Evolutionary conservation across 2,113 vertebrate genomes (phyloP).

Genomic region (Oplegnathus fasciatus): DNA sequence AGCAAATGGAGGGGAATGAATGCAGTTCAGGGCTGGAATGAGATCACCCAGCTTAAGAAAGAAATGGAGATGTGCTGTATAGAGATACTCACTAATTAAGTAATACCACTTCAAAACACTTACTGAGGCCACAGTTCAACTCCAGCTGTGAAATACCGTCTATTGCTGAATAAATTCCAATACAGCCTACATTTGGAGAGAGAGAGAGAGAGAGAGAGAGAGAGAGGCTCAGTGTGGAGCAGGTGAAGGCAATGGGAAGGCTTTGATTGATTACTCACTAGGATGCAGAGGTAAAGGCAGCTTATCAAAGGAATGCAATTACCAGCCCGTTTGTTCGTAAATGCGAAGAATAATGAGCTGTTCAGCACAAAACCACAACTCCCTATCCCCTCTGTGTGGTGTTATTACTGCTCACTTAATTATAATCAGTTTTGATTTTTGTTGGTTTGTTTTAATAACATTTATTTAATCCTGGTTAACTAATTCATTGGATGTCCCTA

Average conservation of each 20-base stretch:
- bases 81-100: background rate
- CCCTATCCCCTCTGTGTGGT: background rate
- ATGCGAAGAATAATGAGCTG: background rate
- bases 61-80: background rate
- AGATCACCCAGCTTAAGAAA: background rate
- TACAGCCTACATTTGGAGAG: too few species aligned
- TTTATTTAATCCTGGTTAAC: background rate
- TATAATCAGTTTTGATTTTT: background rate
- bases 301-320: background rate
- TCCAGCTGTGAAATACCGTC: background rate
- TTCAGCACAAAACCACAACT: background rate
- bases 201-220: background rate
- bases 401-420: background rate
- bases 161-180: background rate
- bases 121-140: background rate
- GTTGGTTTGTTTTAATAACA: background rate
- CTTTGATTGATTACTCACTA: conserved; percentile 1
- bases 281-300: background rate
- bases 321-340: background rate
- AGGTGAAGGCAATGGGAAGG: background rate
- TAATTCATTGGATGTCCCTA: background rate
- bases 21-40: background rate
- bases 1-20: conserved; percentile 41
- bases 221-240: background rate
- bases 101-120: background rate